Evolutionary conservation across 2,797 vertebrate genomes (phyloP).

Genomic region (Morus bassanus): DNA sequence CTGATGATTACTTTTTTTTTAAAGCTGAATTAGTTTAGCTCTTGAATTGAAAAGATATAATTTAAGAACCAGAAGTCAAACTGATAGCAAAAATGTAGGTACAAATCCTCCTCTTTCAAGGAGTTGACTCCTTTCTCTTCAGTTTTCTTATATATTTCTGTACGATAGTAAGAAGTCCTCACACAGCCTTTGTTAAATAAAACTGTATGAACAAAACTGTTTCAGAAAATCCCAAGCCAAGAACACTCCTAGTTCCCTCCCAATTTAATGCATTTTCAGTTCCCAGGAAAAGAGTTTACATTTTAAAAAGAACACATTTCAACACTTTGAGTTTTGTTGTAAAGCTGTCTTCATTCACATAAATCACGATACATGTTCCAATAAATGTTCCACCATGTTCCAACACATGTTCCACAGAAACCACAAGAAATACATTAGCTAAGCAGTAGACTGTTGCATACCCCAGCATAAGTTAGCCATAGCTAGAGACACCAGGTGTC

Average conservation of each 20-base stretch:
- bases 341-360: background rate
- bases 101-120: background rate
- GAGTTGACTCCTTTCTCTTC: background rate
- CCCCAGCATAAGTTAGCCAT: background rate
- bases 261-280: background rate
- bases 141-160: background rate
- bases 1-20: background rate
- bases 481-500: background rate
- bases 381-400: background rate
- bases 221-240: background rate
- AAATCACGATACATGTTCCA: background rate
- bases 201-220: background rate
- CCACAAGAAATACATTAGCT: background rate
- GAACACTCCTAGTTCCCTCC: background rate
- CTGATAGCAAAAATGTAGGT: accelerated
- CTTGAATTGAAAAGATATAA: background rate
- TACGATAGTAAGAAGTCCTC: background rate
- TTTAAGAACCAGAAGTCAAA: background rate
- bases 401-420: background rate
- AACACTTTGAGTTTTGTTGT: background rate
- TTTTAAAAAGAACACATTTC: background rate
- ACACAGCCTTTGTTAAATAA: background rate
- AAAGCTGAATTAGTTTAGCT: background rate
- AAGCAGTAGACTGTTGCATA: background rate
- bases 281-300: background rate